A percentile compares a stretch with the other conserved stretches of the same genome.
Conservation (phyloP, 2,113 vertebrate genomes). For the Gallinago paraguaiae region DNA sequence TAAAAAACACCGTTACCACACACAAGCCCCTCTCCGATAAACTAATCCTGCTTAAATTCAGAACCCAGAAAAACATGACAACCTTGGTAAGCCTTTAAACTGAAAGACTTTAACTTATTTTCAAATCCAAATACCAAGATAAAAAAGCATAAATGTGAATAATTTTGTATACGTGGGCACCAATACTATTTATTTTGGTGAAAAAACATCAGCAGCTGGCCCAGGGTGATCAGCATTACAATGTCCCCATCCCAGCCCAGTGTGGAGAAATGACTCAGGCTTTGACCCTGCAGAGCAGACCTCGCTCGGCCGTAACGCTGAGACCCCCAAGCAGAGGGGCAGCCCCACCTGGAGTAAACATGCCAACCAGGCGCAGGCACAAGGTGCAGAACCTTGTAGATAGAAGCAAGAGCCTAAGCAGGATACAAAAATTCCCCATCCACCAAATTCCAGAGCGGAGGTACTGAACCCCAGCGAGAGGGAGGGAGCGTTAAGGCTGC, state of each 20-base stretch:
- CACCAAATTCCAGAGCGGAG: not conserved
- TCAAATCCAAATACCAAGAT: not conserved
- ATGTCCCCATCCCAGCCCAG: not conserved
- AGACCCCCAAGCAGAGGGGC: not conserved
- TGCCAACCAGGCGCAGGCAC: not conserved
- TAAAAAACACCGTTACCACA: not conserved
- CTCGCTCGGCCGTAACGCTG: accelerated
- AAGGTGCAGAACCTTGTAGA: not conserved
- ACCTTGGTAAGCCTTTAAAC: not conserved
- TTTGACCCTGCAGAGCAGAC: not conserved
- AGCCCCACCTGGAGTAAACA: not conserved
- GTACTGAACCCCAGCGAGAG: not conserved
- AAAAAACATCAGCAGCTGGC: not conserved
- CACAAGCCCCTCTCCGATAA: not conserved
- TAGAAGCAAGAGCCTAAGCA: not conserved
- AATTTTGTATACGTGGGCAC: not conserved
- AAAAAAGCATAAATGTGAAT: not conserved
- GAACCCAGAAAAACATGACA: not conserved
- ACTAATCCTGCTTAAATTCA: constrained; percentile 13
- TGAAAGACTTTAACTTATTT: not conserved
- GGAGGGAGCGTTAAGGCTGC: not conserved
- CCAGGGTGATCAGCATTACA: not conserved
- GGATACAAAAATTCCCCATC: not conserved
- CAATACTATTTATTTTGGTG: not conserved
- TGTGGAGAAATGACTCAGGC: not conserved